Evolutionary conservation across 1,140 invertebrate genomes (phyloP).

Genomic region (Macrosteles quadrilineatus): DNA sequence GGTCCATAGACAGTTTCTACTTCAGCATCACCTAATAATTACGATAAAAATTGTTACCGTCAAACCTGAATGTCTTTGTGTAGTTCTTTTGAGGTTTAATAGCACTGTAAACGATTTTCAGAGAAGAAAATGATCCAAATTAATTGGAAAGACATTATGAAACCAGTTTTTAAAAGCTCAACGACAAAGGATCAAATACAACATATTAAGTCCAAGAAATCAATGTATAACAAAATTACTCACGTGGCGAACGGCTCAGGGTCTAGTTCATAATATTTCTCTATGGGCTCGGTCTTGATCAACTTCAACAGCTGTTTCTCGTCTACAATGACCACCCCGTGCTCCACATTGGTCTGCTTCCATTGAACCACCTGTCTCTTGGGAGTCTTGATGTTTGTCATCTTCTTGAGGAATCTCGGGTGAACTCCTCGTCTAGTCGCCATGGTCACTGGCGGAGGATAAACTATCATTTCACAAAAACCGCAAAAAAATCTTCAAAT

Average conservation of each 20-base stretch:
- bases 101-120: too few relatives aligned
- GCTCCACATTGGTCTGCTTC: constrained; percentile 45
- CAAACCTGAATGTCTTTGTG: too few relatives aligned
- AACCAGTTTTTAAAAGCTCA: too few relatives aligned
- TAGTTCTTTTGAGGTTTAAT: too few relatives aligned
- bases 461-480: constrained; percentile 26
- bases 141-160: too few relatives aligned
- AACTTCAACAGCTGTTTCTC: constrained; percentile 44
- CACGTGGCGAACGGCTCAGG: constrained; percentile 48
- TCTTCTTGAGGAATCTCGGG: constrained; percentile 25
- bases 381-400: constrained; percentile 26
- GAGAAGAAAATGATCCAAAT: too few relatives aligned
- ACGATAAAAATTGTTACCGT: too few relatives aligned
- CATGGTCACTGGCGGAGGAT: constrained; percentile 10
- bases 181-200: too few relatives aligned
- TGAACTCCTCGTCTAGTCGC: constrained; percentile 23
- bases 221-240: too few relatives aligned
- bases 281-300: constrained; percentile 46
- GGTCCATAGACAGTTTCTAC: too few relatives aligned
- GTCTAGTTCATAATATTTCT: constrained; percentile 47
- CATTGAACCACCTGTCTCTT: constrained; percentile 44
- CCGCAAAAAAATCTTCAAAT: background rate
- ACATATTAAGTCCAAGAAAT: too few relatives aligned
- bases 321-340: constrained; percentile 46
- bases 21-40: too few relatives aligned